Evolutionary conservation across 2,797 vertebrate species (phyloP).

Genomic region (Eospalax fontanierii): DNA sequence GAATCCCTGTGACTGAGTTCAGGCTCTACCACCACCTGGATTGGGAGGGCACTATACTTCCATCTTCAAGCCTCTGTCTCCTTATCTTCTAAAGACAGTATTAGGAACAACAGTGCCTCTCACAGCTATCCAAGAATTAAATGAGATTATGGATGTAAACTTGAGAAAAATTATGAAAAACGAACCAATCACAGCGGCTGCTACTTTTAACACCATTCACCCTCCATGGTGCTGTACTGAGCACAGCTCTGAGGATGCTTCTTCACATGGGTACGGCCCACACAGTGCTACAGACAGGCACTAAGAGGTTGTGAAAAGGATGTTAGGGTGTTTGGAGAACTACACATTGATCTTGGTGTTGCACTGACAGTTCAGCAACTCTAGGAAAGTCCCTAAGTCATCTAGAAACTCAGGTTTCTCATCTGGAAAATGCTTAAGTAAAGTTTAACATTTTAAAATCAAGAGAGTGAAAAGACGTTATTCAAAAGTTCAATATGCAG

Average conservation of each 20-base stretch:
- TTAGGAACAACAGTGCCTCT: constrained; percentile 11
- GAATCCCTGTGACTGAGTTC: not conserved
- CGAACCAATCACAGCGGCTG: not conserved
- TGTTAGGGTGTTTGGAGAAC: not conserved
- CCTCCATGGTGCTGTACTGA: not conserved
- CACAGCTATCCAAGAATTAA: constrained; percentile 1
- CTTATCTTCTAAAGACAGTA: constrained; percentile 46
- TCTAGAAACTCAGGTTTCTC: not conserved
- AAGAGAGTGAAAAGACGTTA: constrained; percentile 5
- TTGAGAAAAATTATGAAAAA: not conserved
- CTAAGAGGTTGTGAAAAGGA: not conserved
- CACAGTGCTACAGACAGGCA: not conserved
- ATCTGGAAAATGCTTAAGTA: not conserved
- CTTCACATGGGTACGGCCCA: not conserved
- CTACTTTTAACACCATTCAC: not conserved
- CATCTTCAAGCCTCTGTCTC: constrained; percentile 49
- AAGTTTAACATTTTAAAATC: not conserved
- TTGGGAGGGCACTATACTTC: not conserved
- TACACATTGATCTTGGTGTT: not conserved
- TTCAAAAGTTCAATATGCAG: not conserved
- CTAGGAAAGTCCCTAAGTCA: not conserved
- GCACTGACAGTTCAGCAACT: not conserved
- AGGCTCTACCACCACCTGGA: not conserved
- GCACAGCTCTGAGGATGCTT: not conserved
- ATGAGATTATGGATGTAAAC: not conserved